Base-by-base conservation (phyloP, 30 jellyfish, hydroid and myxozoan genomes). In the Clytia hemisphaerica region DNA sequence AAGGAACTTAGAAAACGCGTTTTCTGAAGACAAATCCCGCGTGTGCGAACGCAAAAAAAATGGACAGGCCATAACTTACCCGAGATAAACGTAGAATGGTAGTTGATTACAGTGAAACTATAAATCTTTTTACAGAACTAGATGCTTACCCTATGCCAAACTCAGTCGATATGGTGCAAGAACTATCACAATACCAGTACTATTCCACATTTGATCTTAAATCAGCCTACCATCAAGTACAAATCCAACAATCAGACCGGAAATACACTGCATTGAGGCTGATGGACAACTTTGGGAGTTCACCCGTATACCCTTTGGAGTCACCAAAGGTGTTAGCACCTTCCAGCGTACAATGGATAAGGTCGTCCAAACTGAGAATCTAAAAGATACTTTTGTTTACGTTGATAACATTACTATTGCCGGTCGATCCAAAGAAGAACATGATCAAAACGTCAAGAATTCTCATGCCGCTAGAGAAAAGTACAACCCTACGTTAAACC, bases 91-190 rank as follows among this genome's bases (percentile, higher is more conserved):
- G 0, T 77, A 12, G 88, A 4, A 53, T 79, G 80, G 80, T 69
- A 2, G 59, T 70, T 16, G 93, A 79, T 59, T 79, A 69, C 65
- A 27, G 72, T 10, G 87, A 75, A 75, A 82, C 94, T 2, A 82
- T 75, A 51, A 75, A 75, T 66, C 15, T 34, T 6, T 82, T 19
- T 47, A 82, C 90, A 18, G 74, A 64, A 29, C 58, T 75, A 33
- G 94, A 82, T 64, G 94, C 89, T 4, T 81, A 61, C 33, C 84
- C 92, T 21, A 48, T 74, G 22, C 94, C 94, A 14, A 60, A 58
- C 12, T 62, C 64, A 3, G 45, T 69, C 9, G 74, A 48, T 40
- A 1, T 78, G 54, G 69, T 78, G 0, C 48, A 78, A 34, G 1
- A 78, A 2, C 0, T 78, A 4, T 83, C 91, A 0, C 40, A 67